Conservation (phyloP, 2,113 vertebrate species). For the Carassius carassius region DNA sequence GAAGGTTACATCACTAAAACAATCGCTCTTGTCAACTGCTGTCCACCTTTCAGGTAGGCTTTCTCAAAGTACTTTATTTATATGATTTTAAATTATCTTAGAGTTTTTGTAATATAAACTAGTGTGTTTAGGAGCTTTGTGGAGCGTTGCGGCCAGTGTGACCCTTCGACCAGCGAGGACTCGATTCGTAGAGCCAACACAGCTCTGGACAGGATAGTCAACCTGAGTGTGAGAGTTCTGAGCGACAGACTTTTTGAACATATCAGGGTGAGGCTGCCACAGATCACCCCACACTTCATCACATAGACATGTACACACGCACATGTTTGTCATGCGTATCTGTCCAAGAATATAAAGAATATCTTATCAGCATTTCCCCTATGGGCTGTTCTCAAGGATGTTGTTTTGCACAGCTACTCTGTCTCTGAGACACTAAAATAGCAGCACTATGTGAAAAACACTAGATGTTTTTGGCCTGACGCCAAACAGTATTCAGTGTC, state of each 20-base stretch:
- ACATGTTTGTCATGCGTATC: constrained; percentile 28
- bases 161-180: constrained; percentile 76
- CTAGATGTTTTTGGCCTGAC: constrained; percentile 49
- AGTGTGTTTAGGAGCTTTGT: constrained; percentile 73
- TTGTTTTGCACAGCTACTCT: constrained; percentile 36
- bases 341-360: constrained; percentile 58
- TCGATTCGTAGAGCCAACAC: constrained; percentile 72
- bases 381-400: constrained; percentile 60
- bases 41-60: constrained; percentile 80
- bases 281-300: constrained; percentile 39
- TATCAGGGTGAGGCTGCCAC: constrained; percentile 77
- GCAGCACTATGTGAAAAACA: constrained; percentile 51
- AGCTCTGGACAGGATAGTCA: constrained; percentile 79
- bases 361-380: constrained; percentile 60
- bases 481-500: constrained; percentile 38
- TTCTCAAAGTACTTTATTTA: not conserved
- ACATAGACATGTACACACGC: not conserved
- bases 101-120: not conserved
- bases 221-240: constrained; percentile 79
- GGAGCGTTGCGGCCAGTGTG: constrained; percentile 76
- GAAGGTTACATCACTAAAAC: constrained; percentile 79
- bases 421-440: constrained; percentile 55
- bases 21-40: constrained; percentile 86
- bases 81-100: not conserved
- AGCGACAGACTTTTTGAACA: constrained; percentile 79